Evolutionary conservation across 30 jellyfish, hydroid and myxozoan genomes (phyloP).

Genomic region (Clytia hemisphaerica): DNA sequence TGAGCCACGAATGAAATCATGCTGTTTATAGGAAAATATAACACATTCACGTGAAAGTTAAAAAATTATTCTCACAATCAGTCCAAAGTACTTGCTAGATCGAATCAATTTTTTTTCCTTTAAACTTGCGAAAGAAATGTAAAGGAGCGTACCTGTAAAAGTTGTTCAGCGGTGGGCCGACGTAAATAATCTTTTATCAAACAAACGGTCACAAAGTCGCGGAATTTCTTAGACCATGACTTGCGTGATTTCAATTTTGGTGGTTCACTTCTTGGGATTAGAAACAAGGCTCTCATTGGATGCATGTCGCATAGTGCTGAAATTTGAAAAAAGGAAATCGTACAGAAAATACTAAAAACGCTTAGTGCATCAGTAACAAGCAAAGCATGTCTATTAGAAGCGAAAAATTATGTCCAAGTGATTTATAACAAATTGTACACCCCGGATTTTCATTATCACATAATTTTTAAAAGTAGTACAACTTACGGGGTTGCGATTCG

Average conservation of each 20-base stretch:
- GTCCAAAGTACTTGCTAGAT: neutral
- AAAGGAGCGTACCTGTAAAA: slow-evolving; percentile 70
- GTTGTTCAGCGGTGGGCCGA: slow-evolving; percentile 97
- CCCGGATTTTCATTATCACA: too few species aligned
- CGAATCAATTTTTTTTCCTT: neutral
- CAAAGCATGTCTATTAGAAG: too few species aligned
- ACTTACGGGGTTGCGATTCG: slow-evolving; percentile 98
- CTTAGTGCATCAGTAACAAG: neutral
- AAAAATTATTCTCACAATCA: neutral
- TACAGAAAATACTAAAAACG: neutral
- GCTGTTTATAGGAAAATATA: slow-evolving; percentile 65
- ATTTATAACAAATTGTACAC: too few species aligned
- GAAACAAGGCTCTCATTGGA: slow-evolving; percentile 98
- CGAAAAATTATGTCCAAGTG: too few species aligned
- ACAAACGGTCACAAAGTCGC: slow-evolving; percentile 95
- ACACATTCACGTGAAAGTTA: neutral
- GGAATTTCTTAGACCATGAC: slow-evolving; percentile 91
- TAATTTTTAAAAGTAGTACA: neutral
- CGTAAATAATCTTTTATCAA: slow-evolving; percentile 87
- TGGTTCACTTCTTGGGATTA: slow-evolving; percentile 97
- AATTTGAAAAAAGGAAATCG: slow-evolving; percentile 7
- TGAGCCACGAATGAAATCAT: slow-evolving; percentile 94
- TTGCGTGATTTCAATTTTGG: slow-evolving; percentile 84
- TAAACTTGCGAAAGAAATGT: neutral
- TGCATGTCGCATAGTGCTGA: slow-evolving; percentile 98